Evolutionary conservation across 1,140 invertebrate genomes (phyloP).

Genomic region (Plectrocnemia conspersa): DNA sequence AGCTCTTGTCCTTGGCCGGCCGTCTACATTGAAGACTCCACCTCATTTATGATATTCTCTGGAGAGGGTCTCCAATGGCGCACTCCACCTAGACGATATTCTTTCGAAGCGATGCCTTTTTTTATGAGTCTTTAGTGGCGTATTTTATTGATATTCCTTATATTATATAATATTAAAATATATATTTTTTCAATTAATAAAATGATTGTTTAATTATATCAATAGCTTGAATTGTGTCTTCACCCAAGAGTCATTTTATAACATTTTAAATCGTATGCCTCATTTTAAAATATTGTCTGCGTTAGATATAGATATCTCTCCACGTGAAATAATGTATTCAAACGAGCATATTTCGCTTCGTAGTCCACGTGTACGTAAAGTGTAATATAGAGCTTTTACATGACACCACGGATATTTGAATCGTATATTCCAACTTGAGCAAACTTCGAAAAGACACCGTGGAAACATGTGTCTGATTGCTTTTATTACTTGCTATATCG

Average conservation of each 20-base stretch:
- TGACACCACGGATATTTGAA: constrained; percentile 29
- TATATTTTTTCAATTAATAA: background rate
- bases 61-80: too few species aligned
- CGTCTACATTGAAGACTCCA: too few species aligned
- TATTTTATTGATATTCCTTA: background rate
- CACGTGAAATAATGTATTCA: too few species aligned
- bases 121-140: background rate
- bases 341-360: constrained; percentile 6
- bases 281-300: too few species aligned
- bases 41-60: too few species aligned
- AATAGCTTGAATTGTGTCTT: too few species aligned
- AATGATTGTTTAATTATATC: background rate
- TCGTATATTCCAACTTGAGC: constrained; percentile 29
- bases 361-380: constrained; percentile 15
- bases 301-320: too few species aligned
- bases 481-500: constrained; percentile 46
- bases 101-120: too few species aligned
- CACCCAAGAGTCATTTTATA: too few species aligned
- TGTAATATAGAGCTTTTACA: constrained; percentile 25
- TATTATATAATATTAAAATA: background rate
- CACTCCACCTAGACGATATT: too few species aligned
- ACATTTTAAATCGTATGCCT: too few species aligned
- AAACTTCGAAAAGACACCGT: constrained; percentile 30
- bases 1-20: too few species aligned
- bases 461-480: constrained; percentile 48